phyloP scores from a whole-genome alignment of 2,113 vertebrate genomes.

The Silurus glanis region DNA sequence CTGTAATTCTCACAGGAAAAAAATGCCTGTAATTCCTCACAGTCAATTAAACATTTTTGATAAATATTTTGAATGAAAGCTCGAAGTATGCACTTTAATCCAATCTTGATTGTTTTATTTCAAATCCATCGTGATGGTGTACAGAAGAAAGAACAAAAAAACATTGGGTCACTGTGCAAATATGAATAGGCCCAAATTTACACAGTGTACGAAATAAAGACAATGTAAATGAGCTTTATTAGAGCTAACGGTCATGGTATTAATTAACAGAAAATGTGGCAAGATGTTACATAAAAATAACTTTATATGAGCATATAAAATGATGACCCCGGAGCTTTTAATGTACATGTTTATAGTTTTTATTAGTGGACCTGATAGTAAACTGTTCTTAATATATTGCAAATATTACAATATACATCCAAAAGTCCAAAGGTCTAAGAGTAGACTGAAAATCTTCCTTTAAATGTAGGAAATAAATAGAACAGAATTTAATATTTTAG shows the following conservation, averaged over 20 bases:
- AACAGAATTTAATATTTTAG: neutral
- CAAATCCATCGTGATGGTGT: no score
- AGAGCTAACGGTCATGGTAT: neutral
- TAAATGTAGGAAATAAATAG: neutral
- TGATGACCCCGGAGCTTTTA: neutral
- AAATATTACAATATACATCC: neutral
- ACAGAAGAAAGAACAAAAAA: no score
- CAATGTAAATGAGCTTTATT: neutral
- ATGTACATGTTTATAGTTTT: neutral
- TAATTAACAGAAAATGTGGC: neutral
- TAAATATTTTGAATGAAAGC: no score
- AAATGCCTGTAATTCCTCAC: no score
- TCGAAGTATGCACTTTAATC: no score
- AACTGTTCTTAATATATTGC: neutral
- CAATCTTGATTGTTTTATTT: no score
- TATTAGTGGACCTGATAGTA: neutral
- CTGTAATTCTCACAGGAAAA: no score
- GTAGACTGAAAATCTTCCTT: neutral
- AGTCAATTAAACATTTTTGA: no score
- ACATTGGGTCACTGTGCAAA: no score
- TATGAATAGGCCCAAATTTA: no score
- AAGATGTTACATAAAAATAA: neutral
- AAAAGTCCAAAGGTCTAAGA: neutral
- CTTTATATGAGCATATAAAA: neutral
- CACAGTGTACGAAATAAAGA: neutral